Evolutionary conservation across 2,113 vertebrate species (phyloP), one percentile per base, ranked within the genome.

Genomic region (Spermophilus dauricus): DNA sequence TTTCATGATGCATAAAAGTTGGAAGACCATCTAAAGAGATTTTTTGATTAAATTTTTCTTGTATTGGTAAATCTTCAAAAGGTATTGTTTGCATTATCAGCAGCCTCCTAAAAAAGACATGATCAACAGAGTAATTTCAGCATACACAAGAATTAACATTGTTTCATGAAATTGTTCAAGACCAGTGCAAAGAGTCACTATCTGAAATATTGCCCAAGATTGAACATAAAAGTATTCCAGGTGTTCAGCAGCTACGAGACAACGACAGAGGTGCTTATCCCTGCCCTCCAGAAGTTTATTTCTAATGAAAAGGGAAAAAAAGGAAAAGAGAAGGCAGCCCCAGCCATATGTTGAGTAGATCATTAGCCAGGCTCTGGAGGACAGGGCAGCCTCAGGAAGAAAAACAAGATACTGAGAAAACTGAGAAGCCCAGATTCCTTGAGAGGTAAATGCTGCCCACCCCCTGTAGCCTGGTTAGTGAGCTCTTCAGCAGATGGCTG

Each of bases 401-500:
- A 26, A 90, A 93, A 84, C 37, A 61, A 56, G 63, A 83, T 78
- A 93, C 65, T 61, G 2, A n/a, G 42, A 89, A 95, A 87, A 85
- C 37, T n/a, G 37, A 37, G 76, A 94, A 81, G 80, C 32, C 83
- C 85, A 75, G 80, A 53, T 95, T 97, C 72, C 90, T 89, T 94
- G 80, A 77, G 67, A 87, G 30, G 80, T 92, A 61, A 87, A 42
- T 17, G 34, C 90, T 87, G 70, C 80, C 77, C 76, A 18, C 37
- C 72, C 83, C 28, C 22, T 2, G 22, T 69, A 67, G 58, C 81
- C 95, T 67, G 81, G 61, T 73, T 82, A 82, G 86, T n/a, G 92
- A 97, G 80, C 28, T 86, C 70, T 75, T 84, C 76, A 78, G 70
- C 96, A 97, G 89, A 96, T 97, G 97, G 95, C 80, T 96, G 89